Evolutionary conservation across 2,797 vertebrate genomes (phyloP).

Genomic region (Calcarius lapponicus): DNA sequence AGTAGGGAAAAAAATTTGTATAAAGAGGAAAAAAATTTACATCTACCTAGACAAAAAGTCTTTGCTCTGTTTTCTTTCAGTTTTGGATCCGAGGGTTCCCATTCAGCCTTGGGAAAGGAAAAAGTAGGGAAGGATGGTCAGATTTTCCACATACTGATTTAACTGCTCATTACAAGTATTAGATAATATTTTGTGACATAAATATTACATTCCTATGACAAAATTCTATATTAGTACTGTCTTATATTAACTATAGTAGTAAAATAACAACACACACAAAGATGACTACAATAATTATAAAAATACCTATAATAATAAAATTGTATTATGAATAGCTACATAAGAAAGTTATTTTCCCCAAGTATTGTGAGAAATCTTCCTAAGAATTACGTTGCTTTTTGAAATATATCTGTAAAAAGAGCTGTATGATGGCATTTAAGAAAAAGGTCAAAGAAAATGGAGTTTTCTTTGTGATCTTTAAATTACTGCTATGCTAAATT

Average conservation of each 20-base stretch:
- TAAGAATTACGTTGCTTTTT: background rate
- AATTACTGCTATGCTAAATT: background rate
- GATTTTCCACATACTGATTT: background rate
- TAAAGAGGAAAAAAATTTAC: background rate
- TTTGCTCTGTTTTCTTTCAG: background rate
- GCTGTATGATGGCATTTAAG: background rate
- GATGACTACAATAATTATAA: background rate
- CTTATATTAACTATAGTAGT: background rate
- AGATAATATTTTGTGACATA: background rate
- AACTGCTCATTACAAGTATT: rapidly evolving
- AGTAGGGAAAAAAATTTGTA: background rate
- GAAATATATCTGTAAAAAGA: background rate
- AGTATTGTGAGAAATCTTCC: background rate
- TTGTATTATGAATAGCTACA: background rate
- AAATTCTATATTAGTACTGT: background rate
- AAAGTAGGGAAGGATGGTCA: background rate
- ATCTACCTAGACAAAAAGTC: background rate
- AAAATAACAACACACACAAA: background rate
- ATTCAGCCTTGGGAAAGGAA: background rate
- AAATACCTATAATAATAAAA: background rate
- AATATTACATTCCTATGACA: background rate
- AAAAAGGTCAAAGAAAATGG: background rate
- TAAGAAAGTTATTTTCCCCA: background rate
- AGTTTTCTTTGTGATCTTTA: background rate
- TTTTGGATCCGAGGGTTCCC: background rate